Conservation (phyloP, 2,888 invertebrate genomes). For the Chloroclysta siterata region DNA sequence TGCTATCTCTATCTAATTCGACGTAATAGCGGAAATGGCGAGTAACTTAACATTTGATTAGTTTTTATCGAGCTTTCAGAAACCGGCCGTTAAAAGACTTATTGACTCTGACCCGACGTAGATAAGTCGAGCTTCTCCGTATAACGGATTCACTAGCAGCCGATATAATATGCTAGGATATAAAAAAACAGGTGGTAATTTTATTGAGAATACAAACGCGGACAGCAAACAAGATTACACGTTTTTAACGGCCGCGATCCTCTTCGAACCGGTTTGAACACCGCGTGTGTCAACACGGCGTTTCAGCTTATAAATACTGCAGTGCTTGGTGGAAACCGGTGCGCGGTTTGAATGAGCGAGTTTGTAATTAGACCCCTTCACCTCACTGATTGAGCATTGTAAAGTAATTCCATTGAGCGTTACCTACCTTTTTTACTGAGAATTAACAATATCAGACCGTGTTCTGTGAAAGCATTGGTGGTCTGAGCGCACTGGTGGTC, state of each 20-base stretch:
- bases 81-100: too few relatives aligned
- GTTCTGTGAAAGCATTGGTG: background rate
- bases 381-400: conserved; percentile 53
- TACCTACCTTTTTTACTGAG: conserved; percentile 6
- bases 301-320: conserved; percentile 61
- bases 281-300: conserved; percentile 24
- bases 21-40: too few relatives aligned
- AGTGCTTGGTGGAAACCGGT: conserved; percentile 8
- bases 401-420: conserved; percentile 38
- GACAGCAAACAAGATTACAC: conserved; percentile 22
- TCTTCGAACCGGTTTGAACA: conserved; percentile 22
- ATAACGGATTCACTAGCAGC: background rate
- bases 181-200: conserved; percentile 5
- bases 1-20: too few relatives aligned
- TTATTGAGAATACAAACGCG: conserved; percentile 8
- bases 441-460: conserved; percentile 15
- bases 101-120: background rate
- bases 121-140: background rate
- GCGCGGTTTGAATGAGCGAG: conserved; percentile 51
- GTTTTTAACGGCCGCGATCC: conserved; percentile 18
- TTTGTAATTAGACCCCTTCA: conserved; percentile 47
- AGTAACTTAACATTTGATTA: too few relatives aligned
- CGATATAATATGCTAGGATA: background rate
- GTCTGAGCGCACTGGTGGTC: too few relatives aligned
- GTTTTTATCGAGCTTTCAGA: too few relatives aligned